phyloP scores from a whole-genome alignment of 2,888 invertebrate genomes.

The Azorinus chamasolen region DNA sequence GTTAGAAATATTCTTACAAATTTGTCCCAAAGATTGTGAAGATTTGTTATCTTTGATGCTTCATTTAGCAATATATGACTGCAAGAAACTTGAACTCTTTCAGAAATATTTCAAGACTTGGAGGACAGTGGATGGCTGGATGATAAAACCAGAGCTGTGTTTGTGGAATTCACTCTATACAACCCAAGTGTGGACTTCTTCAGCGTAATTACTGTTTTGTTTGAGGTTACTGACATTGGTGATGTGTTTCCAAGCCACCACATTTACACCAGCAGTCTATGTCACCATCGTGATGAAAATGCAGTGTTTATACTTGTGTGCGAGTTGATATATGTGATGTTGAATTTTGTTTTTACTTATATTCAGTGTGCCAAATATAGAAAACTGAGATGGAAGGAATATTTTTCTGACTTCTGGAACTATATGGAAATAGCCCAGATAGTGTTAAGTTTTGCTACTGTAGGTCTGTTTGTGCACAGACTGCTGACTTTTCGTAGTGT shows the following conservation, averaged over 20 bases:
- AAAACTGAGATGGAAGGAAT: slow-evolving; percentile 45
- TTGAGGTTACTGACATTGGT: slow-evolving; percentile 71
- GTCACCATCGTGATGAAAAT: slow-evolving; percentile 62
- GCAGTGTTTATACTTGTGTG: slow-evolving; percentile 60
- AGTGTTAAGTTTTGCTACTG: slow-evolving; percentile 54
- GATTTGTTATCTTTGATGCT: too few relatives aligned
- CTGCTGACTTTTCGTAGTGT: slow-evolving; percentile 51
- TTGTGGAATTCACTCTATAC: slow-evolving; percentile 72
- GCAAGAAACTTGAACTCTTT: background rate
- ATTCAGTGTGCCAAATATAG: slow-evolving; percentile 62
- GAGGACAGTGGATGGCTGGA: slow-evolving; percentile 70
- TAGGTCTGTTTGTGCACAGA: slow-evolving; percentile 70
- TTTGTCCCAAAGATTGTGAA: too few relatives aligned
- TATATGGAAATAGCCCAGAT: slow-evolving; percentile 68
- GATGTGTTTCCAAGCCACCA: slow-evolving; percentile 62
- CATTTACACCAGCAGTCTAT: slow-evolving; percentile 68
- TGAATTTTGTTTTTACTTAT: slow-evolving; percentile 60
- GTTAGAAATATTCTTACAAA: too few relatives aligned
- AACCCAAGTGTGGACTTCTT: slow-evolving; percentile 73
- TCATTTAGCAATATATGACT: too few relatives aligned
- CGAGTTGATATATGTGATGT: slow-evolving; percentile 66
- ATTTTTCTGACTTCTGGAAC: slow-evolving; percentile 70
- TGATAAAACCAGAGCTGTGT: slow-evolving; percentile 67
- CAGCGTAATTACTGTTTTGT: slow-evolving; percentile 66
- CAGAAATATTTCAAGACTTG: slow-evolving; percentile 44